phyloP scores from a whole-genome alignment of 2,888 invertebrate species.

The Strigamia transsilvanica region DNA sequence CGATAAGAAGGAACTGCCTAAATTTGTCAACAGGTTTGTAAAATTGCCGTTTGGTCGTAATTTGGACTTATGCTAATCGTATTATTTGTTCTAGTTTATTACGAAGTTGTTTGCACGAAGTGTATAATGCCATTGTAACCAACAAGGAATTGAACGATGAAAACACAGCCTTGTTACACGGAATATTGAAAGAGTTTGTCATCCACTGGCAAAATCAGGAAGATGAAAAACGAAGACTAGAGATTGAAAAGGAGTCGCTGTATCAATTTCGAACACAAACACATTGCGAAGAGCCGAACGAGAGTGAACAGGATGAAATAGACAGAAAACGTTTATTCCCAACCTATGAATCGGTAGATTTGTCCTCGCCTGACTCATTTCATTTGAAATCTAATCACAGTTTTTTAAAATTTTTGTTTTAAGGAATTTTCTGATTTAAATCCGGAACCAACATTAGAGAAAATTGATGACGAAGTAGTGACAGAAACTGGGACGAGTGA shows the following conservation, averaged over 20 bases:
- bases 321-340: conserved; percentile 64
- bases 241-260: conserved; percentile 76
- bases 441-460: background rate
- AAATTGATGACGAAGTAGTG: background rate
- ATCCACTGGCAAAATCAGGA: conserved; percentile 80
- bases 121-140: conserved; percentile 50
- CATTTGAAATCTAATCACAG: background rate
- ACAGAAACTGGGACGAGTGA: background rate
- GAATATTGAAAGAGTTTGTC: conserved; percentile 71
- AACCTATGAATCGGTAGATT: conserved; percentile 61
- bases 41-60: background rate
- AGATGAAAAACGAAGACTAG: conserved; percentile 71
- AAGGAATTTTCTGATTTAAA: conserved; percentile 30
- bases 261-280: conserved; percentile 61
- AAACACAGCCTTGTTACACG: conserved; percentile 57
- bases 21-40: conserved; percentile 67
- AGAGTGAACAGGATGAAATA: conserved; percentile 62
- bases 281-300: conserved; percentile 63
- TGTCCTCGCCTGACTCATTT: background rate
- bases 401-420: background rate
- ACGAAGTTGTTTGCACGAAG: conserved; percentile 52
- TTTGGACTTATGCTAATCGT: background rate
- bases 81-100: conserved; percentile 26
- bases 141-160: background rate
- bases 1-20: conserved; percentile 74